Conservation (phyloP, 2,113 vertebrate genomes). For the Phrynosoma blainvillii region DNA sequence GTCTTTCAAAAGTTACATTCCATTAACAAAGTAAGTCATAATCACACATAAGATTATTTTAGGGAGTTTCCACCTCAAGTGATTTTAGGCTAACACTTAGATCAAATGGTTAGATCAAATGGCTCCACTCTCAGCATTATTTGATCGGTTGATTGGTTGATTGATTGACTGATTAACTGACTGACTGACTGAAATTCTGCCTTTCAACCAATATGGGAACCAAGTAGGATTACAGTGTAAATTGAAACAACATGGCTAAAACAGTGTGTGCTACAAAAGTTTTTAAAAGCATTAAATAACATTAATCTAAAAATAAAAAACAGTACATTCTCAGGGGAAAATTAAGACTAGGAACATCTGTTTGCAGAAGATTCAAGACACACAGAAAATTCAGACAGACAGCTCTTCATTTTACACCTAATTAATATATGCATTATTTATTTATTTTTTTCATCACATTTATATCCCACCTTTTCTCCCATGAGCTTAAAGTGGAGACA, state of each 20-base stretch:
- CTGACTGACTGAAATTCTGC: too few relatives aligned
- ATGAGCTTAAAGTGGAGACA: not conserved
- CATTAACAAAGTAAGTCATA: not conserved
- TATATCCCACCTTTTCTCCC: not conserved
- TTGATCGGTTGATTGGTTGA: too few relatives aligned
- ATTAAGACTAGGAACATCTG: not conserved
- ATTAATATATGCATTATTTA: not conserved
- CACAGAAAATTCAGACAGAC: too few relatives aligned
- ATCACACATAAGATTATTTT: conserved; percentile 1
- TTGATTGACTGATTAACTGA: too few relatives aligned
- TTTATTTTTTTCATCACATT: not conserved
- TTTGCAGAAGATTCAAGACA: not conserved
- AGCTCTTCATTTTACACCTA: not conserved
- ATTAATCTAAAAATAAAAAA: too few relatives aligned
- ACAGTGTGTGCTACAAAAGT: too few relatives aligned
- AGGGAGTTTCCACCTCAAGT: not conserved
- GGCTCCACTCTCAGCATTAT: not conserved
- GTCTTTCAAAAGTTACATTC: not conserved
- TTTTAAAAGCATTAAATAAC: not conserved
- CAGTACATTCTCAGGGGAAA: not conserved
- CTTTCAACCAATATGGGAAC: too few relatives aligned
- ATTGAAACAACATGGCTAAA: too few relatives aligned
- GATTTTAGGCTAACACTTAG: not conserved
- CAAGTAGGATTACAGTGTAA: too few relatives aligned
- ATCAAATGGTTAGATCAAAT: not conserved